phyloP scores from a whole-genome alignment of 2,113 vertebrate genomes.

The Nothoprocta perdicaria region DNA sequence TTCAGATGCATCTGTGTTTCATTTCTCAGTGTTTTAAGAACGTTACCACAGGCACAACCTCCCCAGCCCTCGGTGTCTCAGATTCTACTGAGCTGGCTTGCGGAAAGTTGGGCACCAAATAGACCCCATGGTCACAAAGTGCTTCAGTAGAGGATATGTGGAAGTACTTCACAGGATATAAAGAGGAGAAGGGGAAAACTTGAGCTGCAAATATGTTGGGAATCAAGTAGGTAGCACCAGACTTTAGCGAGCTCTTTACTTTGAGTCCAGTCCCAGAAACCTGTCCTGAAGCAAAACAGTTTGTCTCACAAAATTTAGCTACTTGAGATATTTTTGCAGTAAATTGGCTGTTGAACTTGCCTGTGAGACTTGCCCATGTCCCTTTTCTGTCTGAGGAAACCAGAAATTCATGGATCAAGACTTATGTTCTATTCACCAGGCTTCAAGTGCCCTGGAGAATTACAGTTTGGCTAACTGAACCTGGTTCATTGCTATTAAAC shows the following conservation, averaged over 20 bases:
- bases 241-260: not conserved
- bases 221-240: not conserved
- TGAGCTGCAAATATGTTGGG: not conserved
- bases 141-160: not conserved
- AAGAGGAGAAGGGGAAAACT: not conserved
- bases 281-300: not conserved
- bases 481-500: not conserved
- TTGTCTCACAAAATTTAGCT: not conserved
- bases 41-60: not conserved
- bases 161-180: not conserved
- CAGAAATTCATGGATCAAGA: not conserved
- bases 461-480: not conserved
- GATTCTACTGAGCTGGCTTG: not conserved
- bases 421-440: not conserved
- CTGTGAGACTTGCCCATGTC: not conserved
- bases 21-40: not conserved
- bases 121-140: not conserved
- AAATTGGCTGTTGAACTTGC: not conserved
- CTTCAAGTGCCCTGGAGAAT: not conserved
- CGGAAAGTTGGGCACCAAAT: not conserved
- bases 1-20: not conserved
- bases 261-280: not conserved
- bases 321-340: not conserved
- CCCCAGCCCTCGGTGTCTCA: not conserved
- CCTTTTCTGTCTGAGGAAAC: not conserved